Base-by-base conservation (phyloP, 2,113 vertebrate genomes). In the Xiphorhynchus elegans region DNA sequence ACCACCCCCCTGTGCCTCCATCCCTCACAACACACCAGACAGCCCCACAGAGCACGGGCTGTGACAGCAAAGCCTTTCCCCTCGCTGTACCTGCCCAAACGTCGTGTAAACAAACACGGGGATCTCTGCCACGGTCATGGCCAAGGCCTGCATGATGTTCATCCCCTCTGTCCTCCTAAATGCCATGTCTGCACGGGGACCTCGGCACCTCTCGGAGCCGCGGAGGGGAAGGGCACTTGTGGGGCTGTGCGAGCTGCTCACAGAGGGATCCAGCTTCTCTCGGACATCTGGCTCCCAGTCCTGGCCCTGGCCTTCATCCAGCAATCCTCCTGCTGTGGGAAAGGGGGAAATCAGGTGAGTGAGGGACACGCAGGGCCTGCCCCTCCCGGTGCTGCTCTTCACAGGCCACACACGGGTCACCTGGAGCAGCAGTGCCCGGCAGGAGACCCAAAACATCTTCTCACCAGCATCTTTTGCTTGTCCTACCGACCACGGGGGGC, bases 71-170 rank as follows among this genome's bases (percentile, higher is more conserved):
- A 66, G 29, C 47, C 33, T 10, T 37, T 79, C 63, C 59, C 1
- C 21, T 42, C 13, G 4, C 35, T 46, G 97, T 98, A 99, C 99
- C 99, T 99, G 99, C 33, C 99, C 99, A 47, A 99, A 99, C 0
- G 99, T 99, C 0, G 99, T 99, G 86, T 99, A 99, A 21, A 99
- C 98, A 83, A 99, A 99, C 92, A 99, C 99, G 0, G 99, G 99
- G 89, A 99, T 99, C 98, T 99, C 99, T 1, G 99, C 99, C 77
- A 99, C 99, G 0, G 99, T 99, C 99, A 99, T 99, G 63, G 99
- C 99, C 97, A 99, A 96, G 68, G 99, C 99, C 98, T 99, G 99
- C 91, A 99, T 99, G 64, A 99, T 96, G 95, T 99, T 99, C 98
- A 99, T 97, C 63, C 99, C 99, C 42, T 99, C 99, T 1, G 98